Percentiles rank a stretch among this genome's conserved stretches.
These are phyloP conservation scores for Tupaia tana DNA, from an alignment of 2,113 vertebrate genomes.

Conservation along the genomic window DNA sequence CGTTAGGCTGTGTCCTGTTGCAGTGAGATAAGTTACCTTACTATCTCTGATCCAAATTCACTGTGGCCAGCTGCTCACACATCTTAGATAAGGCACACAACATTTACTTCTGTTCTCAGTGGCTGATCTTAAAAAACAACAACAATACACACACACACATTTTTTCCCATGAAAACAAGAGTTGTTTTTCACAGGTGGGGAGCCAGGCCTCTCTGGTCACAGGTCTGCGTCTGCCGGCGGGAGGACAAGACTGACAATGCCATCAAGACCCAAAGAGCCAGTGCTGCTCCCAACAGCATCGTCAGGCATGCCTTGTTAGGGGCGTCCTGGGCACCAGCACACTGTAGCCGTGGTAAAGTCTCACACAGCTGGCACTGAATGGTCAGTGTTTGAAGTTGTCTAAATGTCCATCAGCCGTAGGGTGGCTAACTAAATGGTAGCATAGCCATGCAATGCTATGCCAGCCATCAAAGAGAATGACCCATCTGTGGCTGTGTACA, in stretches of 20 bases:
- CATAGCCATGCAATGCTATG: not conserved
- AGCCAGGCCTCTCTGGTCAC: not conserved
- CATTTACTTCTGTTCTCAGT: constrained; percentile 62
- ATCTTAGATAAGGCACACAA: constrained; percentile 49
- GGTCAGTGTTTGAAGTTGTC: not conserved
- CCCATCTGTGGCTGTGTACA: not conserved
- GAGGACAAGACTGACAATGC: not conserved
- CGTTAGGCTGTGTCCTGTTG: constrained; percentile 26
- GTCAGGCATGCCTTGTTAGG: not conserved
- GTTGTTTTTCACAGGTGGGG: constrained; percentile 53
- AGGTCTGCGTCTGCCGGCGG: constrained; percentile 2
- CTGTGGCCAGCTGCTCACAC: constrained; percentile 49
- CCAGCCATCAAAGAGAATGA: not conserved
- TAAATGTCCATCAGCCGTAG: not conserved
- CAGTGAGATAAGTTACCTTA: constrained; percentile 13
- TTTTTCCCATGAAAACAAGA: constrained; percentile 33
- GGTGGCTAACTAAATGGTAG: not conserved
- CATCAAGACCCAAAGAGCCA: accelerated
- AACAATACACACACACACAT: no score
- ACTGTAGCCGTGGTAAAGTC: not conserved
- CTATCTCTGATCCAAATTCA: constrained; percentile 48
- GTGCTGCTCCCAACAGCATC: not conserved
- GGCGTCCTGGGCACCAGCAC: not conserved
- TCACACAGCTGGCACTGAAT: not conserved
- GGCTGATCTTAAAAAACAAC: not conserved